Evolutionary conservation across 2,113 vertebrate genomes (phyloP).

Genomic region (Pyrgilauda ruficollis): DNA sequence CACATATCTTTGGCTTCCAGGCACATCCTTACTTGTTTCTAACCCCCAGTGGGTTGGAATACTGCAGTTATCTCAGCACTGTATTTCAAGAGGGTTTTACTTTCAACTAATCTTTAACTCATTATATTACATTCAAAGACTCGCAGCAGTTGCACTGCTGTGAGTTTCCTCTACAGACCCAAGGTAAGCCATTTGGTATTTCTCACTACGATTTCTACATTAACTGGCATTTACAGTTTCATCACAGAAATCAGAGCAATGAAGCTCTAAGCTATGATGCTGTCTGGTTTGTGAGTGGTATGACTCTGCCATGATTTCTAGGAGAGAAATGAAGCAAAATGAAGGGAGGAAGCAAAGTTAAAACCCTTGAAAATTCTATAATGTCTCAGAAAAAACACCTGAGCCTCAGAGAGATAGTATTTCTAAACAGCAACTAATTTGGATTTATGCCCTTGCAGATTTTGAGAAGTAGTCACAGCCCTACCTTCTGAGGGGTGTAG

Average conservation of each 20-base stretch:
- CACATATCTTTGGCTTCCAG: not conserved
- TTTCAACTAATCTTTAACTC: not conserved
- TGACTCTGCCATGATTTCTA: not conserved
- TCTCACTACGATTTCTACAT: not conserved
- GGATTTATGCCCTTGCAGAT: not conserved
- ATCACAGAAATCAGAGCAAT: not conserved
- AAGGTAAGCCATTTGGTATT: not conserved
- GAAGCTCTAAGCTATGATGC: not conserved
- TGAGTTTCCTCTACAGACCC: not conserved
- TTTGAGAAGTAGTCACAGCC: not conserved
- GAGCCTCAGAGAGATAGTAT: not conserved
- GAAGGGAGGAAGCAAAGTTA: not conserved
- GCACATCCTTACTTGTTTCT: not conserved
- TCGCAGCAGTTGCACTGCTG: not conserved
- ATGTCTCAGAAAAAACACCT: not conserved
- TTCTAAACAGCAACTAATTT: not conserved
- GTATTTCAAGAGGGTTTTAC: not conserved
- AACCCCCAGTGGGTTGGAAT: not conserved
- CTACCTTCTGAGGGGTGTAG: conserved; percentile 90
- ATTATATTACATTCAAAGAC: not conserved
- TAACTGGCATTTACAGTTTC: not conserved
- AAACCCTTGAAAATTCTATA: not conserved
- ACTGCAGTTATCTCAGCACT: not conserved
- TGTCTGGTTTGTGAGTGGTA: not conserved
- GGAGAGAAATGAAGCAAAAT: not conserved